Base-by-base conservation (phyloP, 2,113 vertebrate genomes). In the Protomyctophum bolini region DNA sequence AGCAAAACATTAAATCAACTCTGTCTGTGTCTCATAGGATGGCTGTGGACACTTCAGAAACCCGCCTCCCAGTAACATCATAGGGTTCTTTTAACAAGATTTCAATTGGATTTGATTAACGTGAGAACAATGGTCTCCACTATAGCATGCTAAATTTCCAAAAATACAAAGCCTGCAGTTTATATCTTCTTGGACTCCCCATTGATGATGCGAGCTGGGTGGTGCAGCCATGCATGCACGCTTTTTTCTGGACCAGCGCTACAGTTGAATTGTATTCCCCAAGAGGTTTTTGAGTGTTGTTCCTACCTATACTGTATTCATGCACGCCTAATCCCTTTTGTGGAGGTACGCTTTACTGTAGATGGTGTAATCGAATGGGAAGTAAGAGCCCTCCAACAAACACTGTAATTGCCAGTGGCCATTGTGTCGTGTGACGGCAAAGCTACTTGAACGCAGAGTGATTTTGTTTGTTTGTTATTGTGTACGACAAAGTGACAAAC, bases 321-420 rank as follows among this genome's bases (percentile, higher is more conserved):
- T 68, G 50, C 66, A 50, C 52, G 54, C 64, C 71, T 68, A 59
- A 71, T 62, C 64, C 33, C 12, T 28, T 73, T 79, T 77, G 75
- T 85, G 77, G 86, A 83, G 79, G 14, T 71, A 84, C 84, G 87
- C 87, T 72, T 80, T 15, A 21, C 21, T 21, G 21, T 21, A 45
- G 60, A 67, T 65, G 28, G 57, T 60, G 78, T 74, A 85, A 88
- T 87, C 68, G 68, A 80, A 86, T 87, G 58, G 80, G 82, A 84
- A 51, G 57, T 76, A 86, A 87, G 88, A 63, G 82, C 86, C 74
- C 86, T 90, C 50, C 58, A 82, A 65, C 72, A 83, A 83, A 88
- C 68, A 88, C 50, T 82, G 63, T 70, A 77, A 81, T 84, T 83
- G 76, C 78, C 72, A 41, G 70, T 59, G 66, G 56, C 59, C 73